Conservation (phyloP, 2,888 invertebrate species). For the Cinara cedri region DNA sequence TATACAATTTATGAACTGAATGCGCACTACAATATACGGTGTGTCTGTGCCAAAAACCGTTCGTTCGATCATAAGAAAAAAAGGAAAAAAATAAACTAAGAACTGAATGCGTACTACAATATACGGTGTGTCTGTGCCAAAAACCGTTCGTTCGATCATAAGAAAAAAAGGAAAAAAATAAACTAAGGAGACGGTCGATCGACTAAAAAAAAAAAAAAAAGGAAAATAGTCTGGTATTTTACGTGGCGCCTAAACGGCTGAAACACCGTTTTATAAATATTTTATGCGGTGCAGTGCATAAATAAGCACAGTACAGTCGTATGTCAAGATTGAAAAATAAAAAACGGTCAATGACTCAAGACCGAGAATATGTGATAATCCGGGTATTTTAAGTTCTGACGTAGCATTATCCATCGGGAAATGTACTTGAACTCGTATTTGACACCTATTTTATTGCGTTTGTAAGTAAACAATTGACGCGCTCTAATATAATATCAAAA, state of each 20-base stretch:
- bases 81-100: background rate
- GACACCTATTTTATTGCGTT: too few species aligned
- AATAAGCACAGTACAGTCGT: background rate
- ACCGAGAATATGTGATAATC: too few species aligned
- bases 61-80: conserved; percentile 13
- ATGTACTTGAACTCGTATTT: too few species aligned
- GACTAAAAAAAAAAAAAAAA: too few species aligned
- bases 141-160: conserved; percentile 27
- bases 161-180: background rate
- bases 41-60: conserved; percentile 39
- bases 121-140: conserved; percentile 29
- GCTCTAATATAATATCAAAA: too few species aligned
- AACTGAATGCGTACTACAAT: background rate
- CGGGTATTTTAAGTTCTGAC: too few species aligned
- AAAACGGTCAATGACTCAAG: background rate
- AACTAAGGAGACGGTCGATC: background rate
- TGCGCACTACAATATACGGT: background rate
- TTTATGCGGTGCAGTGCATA: too few species aligned
- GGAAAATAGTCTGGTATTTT: conserved; percentile 27
- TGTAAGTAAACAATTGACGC: too few species aligned
- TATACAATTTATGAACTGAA: conserved; percentile 21
- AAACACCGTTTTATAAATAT: background rate
- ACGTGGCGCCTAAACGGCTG: conserved; percentile 25
- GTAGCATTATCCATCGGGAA: too few species aligned
- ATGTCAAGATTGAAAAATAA: conserved; percentile 1